Evolutionary conservation across 1,140 invertebrate genomes (phyloP).

Genomic region (Drosophila miranda): DNA sequence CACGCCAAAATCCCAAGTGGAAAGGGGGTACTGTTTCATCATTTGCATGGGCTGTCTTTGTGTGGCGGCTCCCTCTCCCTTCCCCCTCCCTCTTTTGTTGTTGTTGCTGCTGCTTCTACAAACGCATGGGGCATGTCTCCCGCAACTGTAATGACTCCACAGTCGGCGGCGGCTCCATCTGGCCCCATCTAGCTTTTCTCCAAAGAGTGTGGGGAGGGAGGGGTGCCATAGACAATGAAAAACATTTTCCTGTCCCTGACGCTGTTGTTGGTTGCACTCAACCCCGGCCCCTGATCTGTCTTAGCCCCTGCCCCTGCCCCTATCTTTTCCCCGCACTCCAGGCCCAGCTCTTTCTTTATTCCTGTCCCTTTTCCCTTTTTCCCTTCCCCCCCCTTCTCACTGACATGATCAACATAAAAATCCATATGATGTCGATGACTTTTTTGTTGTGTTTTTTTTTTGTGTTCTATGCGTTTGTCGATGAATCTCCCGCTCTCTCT

Average conservation of each 20-base stretch:
- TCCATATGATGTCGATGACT: slow-evolving; percentile 76
- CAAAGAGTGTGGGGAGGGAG: slow-evolving; percentile 25
- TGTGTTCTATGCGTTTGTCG: slow-evolving; percentile 45
- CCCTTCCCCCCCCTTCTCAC: neutral
- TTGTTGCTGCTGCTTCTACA: slow-evolving; percentile 63
- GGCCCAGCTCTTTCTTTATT: slow-evolving; percentile 29
- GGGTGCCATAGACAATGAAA: slow-evolving; percentile 61
- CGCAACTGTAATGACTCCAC: slow-evolving; percentile 72
- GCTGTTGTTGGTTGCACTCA: slow-evolving; percentile 20
- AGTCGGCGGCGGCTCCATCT: slow-evolving; percentile 30
- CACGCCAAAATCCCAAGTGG: slow-evolving; percentile 63
- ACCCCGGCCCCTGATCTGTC: slow-evolving; percentile 3
- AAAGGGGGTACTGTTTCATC: slow-evolving; percentile 16
- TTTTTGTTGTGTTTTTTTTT: slow-evolving; percentile 53
- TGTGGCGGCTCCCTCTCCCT: neutral
- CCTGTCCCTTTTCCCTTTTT: slow-evolving; percentile 3
- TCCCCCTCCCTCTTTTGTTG: neutral
- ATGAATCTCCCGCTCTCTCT: slow-evolving; percentile 26
- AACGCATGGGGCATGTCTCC: slow-evolving; percentile 79
- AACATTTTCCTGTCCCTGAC: slow-evolving; percentile 71
- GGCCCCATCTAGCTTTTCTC: slow-evolving; percentile 57
- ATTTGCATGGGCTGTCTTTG: slow-evolving; percentile 54
- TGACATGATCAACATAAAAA: slow-evolving; percentile 58
- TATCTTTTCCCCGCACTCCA: slow-evolving; percentile 7
- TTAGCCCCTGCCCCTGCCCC: slow-evolving; percentile 26